Evolutionary conservation across 2,888 invertebrate species (phyloP).

Genomic region (Meiosimyza decipiens): DNA sequence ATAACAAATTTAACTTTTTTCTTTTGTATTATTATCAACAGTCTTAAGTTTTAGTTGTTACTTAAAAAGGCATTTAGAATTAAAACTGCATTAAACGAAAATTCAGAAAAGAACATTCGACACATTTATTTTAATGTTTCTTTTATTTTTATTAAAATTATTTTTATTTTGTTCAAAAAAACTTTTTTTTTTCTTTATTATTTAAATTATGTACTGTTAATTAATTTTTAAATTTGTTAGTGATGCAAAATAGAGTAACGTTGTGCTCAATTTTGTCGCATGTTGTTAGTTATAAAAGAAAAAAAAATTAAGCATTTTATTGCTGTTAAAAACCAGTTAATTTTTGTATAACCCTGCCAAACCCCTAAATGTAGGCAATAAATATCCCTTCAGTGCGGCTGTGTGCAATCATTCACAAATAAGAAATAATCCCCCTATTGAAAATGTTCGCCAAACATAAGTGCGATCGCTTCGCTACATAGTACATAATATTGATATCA

Average conservation of each 20-base stretch:
- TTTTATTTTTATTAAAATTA: neutral
- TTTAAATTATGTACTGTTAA: neutral
- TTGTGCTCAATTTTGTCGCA: constrained; percentile 29
- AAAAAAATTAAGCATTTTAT: constrained; percentile 18
- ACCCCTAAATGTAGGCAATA: neutral
- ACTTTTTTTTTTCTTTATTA: neutral
- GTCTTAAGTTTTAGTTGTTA: neutral
- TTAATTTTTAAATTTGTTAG: neutral
- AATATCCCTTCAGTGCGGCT: neutral
- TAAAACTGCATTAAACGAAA: too few relatives aligned
- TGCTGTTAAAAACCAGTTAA: constrained; percentile 13
- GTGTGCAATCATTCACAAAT: neutral
- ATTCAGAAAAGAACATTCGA: neutral
- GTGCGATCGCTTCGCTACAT: neutral
- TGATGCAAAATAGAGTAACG: constrained; percentile 3
- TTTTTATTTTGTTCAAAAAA: neutral
- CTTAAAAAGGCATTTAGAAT: too few relatives aligned
- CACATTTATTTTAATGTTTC: neutral
- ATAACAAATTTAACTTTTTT: constrained; percentile 1
- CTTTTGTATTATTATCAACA: neutral
- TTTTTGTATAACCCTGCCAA: neutral
- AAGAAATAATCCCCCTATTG: too few relatives aligned
- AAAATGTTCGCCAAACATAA: neutral
- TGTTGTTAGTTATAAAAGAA: constrained; percentile 30
- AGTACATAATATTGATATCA: neutral